phyloP scores from a whole-genome alignment of 2,888 invertebrate species.

The Lasioglossum zephyrum region DNA sequence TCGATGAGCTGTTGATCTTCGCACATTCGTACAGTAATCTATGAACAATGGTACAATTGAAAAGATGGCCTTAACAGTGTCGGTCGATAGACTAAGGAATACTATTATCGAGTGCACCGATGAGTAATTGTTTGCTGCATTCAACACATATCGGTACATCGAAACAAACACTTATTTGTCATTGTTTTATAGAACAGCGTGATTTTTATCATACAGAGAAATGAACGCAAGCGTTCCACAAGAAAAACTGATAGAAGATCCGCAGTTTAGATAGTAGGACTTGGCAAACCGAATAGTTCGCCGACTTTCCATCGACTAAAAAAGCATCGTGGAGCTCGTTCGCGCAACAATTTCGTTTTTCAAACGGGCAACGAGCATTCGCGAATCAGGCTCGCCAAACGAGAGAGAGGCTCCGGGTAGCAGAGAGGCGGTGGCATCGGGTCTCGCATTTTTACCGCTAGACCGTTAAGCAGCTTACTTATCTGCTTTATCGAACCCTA shows the following conservation, averaged over 20 bases:
- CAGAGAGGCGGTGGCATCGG: background rate
- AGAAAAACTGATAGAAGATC: background rate
- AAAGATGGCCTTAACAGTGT: too few species aligned
- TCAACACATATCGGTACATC: background rate
- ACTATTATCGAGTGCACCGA: background rate
- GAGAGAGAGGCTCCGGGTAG: background rate
- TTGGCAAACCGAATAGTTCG: background rate
- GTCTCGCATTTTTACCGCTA: constrained; percentile 36
- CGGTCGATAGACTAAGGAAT: background rate
- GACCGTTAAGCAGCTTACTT: constrained; percentile 50
- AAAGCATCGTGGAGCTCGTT: background rate
- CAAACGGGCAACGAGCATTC: background rate
- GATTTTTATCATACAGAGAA: too few species aligned
- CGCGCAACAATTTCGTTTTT: constrained; percentile 3
- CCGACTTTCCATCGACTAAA: background rate
- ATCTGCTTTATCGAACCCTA: constrained; percentile 56
- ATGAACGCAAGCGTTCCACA: too few species aligned
- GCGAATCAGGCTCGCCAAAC: constrained; percentile 30
- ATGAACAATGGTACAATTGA: too few species aligned
- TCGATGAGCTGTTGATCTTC: background rate
- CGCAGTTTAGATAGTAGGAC: background rate
- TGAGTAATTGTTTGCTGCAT: background rate
- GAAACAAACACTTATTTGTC: background rate
- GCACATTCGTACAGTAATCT: background rate
- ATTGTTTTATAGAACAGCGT: background rate